These are phyloP conservation scores for Caenorhabditis brenneri DNA, from an alignment of 1,140 invertebrate genomes.

Conservation along the genomic window DNA sequence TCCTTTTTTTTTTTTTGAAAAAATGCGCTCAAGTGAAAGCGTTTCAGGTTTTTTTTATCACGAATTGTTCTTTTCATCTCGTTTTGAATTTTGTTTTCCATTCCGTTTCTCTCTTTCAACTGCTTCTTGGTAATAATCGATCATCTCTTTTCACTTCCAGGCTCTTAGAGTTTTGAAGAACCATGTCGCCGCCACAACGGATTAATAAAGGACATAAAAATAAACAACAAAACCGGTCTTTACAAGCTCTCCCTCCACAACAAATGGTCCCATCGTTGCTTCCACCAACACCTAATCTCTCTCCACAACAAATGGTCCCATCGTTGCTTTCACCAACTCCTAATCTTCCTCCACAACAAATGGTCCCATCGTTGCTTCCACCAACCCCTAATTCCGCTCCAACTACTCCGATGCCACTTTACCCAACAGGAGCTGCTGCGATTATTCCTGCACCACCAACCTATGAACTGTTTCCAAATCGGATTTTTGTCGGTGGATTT, in stretches of 20 bases:
- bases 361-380: too few species aligned
- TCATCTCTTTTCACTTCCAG: not conserved
- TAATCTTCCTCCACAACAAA: not conserved
- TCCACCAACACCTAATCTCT: not conserved
- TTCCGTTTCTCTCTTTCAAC: too few species aligned
- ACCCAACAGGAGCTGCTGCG: not conserved
- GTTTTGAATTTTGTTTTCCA: too few species aligned
- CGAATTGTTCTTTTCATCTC: too few species aligned
- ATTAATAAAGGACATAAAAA: not conserved
- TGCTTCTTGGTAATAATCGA: too few species aligned
- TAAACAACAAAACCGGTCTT: not conserved
- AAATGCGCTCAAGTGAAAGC: too few species aligned
- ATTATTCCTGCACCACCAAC: conserved; percentile 34
- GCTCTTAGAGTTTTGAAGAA: not conserved
- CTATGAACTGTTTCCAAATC: conserved; percentile 47
- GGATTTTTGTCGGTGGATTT: conserved; percentile 51
- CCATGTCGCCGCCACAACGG: conserved; percentile 8
- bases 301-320: too few species aligned
- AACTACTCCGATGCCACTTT: not conserved
- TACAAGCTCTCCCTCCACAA: too few species aligned
- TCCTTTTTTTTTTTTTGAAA: too few species aligned
- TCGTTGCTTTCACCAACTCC: not conserved
- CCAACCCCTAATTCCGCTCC: not conserved
- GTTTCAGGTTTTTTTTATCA: too few species aligned
- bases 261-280: too few species aligned